Conservation (phyloP, 2,113 vertebrate genomes). For the Pristiophorus japonicus region DNA sequence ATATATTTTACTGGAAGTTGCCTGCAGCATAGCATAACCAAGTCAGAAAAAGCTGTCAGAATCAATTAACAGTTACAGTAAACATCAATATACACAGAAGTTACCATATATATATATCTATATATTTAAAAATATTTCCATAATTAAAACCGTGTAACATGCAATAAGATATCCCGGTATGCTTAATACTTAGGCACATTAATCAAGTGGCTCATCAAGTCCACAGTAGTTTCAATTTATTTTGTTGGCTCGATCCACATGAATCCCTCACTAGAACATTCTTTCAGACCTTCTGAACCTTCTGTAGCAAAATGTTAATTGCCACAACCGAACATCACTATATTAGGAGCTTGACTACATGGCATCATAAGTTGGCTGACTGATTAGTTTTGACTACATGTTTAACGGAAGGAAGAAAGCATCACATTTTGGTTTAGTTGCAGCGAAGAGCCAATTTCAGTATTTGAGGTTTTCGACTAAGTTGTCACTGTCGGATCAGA, state of each 20-base stretch:
- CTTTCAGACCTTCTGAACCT: background rate
- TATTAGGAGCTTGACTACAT: background rate
- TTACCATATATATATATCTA: background rate
- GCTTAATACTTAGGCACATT: background rate
- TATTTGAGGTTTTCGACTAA: background rate
- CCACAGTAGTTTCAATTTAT: constrained; percentile 20
- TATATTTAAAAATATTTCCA: background rate
- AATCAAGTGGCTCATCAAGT: constrained; percentile 10
- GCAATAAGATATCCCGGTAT: background rate
- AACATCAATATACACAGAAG: background rate
- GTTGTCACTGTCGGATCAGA: background rate
- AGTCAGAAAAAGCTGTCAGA: constrained; percentile 9
- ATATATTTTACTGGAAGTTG: background rate
- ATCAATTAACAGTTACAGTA: constrained; percentile 11
- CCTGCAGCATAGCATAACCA: background rate
- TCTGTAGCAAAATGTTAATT: background rate
- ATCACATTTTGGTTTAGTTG: background rate
- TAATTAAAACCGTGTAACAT: background rate
- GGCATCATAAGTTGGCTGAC: background rate
- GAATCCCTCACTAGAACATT: background rate
- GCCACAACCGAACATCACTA: background rate
- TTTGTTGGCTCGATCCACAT: background rate
- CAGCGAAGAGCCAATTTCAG: background rate
- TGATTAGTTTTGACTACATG: background rate
- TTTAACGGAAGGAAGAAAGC: background rate